Conservation (phyloP, 1,140 invertebrate species). For the Phymastichus coffea region DNA sequence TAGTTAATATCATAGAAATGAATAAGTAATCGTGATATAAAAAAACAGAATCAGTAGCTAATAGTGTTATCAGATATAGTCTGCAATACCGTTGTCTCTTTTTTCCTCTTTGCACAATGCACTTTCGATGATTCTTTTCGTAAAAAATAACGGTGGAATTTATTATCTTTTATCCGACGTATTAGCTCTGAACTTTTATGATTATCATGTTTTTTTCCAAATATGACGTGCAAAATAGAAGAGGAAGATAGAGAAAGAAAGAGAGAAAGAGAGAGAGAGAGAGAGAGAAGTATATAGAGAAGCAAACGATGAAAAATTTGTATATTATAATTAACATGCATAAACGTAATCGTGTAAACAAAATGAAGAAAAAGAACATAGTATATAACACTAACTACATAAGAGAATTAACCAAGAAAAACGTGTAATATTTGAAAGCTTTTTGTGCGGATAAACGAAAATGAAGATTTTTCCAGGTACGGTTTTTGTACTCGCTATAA, state of each 20-base stretch:
- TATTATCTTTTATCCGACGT: neutral
- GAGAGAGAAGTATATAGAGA: too few relatives aligned
- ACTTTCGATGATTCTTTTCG: too few relatives aligned
- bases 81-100: too few relatives aligned
- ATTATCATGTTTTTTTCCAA: too few relatives aligned
- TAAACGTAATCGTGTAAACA: neutral
- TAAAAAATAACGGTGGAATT: neutral
- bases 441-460: constrained; percentile 14
- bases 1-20: neutral
- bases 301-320: too few relatives aligned
- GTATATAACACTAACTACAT: neutral
- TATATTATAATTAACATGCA: neutral
- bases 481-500: too few relatives aligned
- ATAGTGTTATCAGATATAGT: neutral
- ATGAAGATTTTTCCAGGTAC: too few relatives aligned
- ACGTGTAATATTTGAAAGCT: neutral
- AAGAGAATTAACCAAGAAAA: neutral
- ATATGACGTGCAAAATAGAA: too few relatives aligned
- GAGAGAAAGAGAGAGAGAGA: too few relatives aligned
- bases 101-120: too few relatives aligned
- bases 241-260: too few relatives aligned
- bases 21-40: constrained; percentile 2
- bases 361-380: neutral
- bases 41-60: neutral
- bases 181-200: too few relatives aligned